A percentile compares a stretch with the other conserved stretches of the same genome.
These are phyloP conservation scores for Arvicola amphibius DNA, from an alignment of 2,797 vertebrate genomes.

Conservation along the genomic window DNA sequence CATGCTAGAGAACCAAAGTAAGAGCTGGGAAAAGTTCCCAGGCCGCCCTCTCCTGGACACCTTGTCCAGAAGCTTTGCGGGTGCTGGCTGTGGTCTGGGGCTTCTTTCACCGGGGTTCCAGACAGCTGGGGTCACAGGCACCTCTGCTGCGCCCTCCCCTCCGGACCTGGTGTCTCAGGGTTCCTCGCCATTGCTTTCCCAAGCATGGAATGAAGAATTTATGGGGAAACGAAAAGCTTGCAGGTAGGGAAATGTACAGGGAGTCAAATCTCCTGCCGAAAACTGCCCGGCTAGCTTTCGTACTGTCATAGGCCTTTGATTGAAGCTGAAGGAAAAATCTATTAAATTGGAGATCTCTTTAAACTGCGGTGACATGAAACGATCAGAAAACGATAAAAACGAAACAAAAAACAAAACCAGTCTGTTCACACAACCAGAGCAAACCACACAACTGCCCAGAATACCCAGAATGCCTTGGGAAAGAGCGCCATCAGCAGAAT, in stretches of 20 bases:
- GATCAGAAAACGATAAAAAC: slow-evolving; percentile 37
- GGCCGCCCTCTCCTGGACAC: background rate
- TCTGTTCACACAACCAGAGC: slow-evolving; percentile 27
- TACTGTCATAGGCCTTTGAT: slow-evolving; percentile 66
- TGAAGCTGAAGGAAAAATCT: slow-evolving; percentile 49
- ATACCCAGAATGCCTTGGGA: background rate
- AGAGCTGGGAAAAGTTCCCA: background rate
- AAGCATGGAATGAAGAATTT: slow-evolving; percentile 55
- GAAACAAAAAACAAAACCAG: slow-evolving; percentile 27
- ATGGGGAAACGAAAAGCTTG: slow-evolving; percentile 62
- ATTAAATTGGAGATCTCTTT: slow-evolving; percentile 72
- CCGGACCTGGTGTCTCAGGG: slow-evolving; percentile 25
- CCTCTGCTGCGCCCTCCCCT: background rate
- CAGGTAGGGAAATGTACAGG: slow-evolving; percentile 31
- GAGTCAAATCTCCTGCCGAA: slow-evolving; percentile 17
- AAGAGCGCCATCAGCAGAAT: background rate
- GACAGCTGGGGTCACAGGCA: background rate
- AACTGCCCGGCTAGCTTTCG: slow-evolving; percentile 56
- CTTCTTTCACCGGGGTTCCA: background rate
- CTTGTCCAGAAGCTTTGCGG: background rate
- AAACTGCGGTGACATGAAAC: slow-evolving; percentile 49
- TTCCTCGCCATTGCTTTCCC: slow-evolving; percentile 18
- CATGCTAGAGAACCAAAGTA: background rate
- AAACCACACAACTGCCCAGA: slow-evolving; percentile 48
- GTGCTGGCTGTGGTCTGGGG: background rate